A percentile compares a stretch with the other conserved stretches of the same genome.
Conservation (phyloP, 2,113 vertebrate genomes). For the Steatornis caripensis region DNA sequence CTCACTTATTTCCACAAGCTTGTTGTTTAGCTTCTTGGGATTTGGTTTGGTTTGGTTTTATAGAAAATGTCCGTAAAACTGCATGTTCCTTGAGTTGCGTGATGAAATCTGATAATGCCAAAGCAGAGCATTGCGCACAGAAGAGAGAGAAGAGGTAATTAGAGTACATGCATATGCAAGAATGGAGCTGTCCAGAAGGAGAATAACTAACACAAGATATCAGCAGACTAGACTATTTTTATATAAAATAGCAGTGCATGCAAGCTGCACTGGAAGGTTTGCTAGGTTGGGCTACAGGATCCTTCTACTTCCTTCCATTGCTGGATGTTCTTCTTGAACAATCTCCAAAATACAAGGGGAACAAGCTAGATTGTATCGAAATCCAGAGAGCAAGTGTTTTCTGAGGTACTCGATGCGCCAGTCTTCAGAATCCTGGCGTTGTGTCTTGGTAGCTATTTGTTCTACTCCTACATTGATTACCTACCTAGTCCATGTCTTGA, state of each 20-base stretch:
- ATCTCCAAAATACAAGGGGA: neutral
- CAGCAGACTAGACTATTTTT: neutral
- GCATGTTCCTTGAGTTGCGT: neutral
- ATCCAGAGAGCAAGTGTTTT: neutral
- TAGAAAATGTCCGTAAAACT: neutral
- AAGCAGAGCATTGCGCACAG: neutral
- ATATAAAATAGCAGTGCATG: neutral
- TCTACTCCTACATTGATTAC: neutral
- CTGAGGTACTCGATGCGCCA: neutral
- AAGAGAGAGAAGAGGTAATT: neutral
- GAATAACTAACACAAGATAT: neutral
- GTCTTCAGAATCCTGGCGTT: neutral
- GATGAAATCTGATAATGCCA: neutral
- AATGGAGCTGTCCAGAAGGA: neutral
- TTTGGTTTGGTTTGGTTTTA: neutral
- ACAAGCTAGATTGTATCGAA: neutral
- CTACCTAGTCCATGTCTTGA: neutral
- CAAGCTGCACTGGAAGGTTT: neutral
- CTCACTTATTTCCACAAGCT: neutral
- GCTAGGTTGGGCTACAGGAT: neutral
- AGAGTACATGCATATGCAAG: neutral
- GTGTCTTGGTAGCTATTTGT: neutral
- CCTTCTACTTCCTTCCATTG: accelerated
- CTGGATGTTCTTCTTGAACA: neutral
- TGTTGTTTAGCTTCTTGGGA: neutral